Percentiles rank a stretch among this genome's conserved stretches.
These are phyloP conservation scores for Cremastinae sp. DNA, from an alignment of 2,888 invertebrate genomes.

Conservation along the genomic window DNA sequence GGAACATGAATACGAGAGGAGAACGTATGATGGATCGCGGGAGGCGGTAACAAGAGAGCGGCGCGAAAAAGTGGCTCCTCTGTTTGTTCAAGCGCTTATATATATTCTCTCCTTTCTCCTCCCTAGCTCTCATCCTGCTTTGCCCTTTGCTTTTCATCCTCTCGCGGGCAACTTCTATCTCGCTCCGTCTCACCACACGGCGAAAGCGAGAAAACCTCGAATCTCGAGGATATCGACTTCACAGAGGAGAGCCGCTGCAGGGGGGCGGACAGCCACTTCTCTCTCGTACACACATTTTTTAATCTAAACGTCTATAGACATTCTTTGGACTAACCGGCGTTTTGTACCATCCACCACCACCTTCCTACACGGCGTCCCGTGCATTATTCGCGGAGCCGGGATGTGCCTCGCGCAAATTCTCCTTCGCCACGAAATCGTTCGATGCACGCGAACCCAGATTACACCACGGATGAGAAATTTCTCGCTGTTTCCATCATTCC, in stretches of 20 bases:
- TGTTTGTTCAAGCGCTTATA: slow-evolving; percentile 73
- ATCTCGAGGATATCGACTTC: slow-evolving; percentile 53
- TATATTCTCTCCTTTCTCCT: slow-evolving; percentile 60
- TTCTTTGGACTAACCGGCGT: slow-evolving; percentile 28
- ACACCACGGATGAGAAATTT: slow-evolving; percentile 11
- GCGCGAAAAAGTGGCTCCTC: slow-evolving; percentile 74
- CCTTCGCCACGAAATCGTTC: slow-evolving; percentile 58
- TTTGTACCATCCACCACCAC: slow-evolving; percentile 22
- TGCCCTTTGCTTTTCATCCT: slow-evolving; percentile 48
- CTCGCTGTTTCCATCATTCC: slow-evolving; percentile 55
- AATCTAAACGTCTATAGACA: slow-evolving; percentile 28
- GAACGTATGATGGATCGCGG: slow-evolving; percentile 72
- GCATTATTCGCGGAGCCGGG: slow-evolving; percentile 39
- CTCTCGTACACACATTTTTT: slow-evolving; percentile 37
- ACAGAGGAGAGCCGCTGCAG: slow-evolving; percentile 58
- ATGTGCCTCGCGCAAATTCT: slow-evolving; percentile 28
- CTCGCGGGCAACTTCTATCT: slow-evolving; percentile 25
- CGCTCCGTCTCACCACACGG: slow-evolving; percentile 17
- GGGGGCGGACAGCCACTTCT: slow-evolving; percentile 70
- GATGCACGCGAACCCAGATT: slow-evolving; percentile 55
- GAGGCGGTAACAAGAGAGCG: slow-evolving; percentile 71
- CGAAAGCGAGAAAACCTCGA: slow-evolving; percentile 34
- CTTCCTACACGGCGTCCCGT: slow-evolving; percentile 28
- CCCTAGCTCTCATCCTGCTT: slow-evolving; percentile 48
- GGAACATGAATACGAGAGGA: slow-evolving; percentile 51